Base-by-base conservation (phyloP, 1,140 invertebrate genomes). In the Oncopeltus fasciatus region DNA sequence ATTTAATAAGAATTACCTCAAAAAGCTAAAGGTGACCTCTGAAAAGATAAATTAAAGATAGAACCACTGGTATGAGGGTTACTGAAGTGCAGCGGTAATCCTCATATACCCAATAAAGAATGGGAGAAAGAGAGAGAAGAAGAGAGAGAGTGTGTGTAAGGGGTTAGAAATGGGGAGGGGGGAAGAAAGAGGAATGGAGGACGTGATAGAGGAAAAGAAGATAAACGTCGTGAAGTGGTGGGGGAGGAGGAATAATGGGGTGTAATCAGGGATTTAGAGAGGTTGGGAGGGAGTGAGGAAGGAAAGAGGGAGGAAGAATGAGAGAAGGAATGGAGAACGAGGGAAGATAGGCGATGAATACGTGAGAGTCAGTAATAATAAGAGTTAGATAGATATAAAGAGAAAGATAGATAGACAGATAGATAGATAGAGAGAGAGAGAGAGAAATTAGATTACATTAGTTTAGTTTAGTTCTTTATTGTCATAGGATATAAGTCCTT, bases 91-190 rank as follows among this genome's bases (percentile, higher is more conserved):
- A n/a, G n/a, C n/a, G n/a, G n/a, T n/a, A n/a, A n/a, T n/a, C n/a
- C n/a, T n/a, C n/a, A n/a, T n/a, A n/a, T n/a, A n/a, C n/a, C n/a
- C n/a, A n/a, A n/a, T n/a, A 18, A n/a, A 18, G 46, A 49, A n/a
- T 9, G 57, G 38, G 29, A 59, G 26, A 24, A 29, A 59, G 57
- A 44, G 38, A 44, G 57, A 44, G 38, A 44, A 21, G 12, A 11
- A 57, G 53, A 57, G 53, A 57, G 53, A 57, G 18, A 47, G 59
- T 47, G 38, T 26, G 24, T 5, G 16, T 47, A 12, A 29, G 28
- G 4, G 44, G 49, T 44, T 44, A 33, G 26, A 21, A 63, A 62
- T 57, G 61, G 58, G 61, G 65, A 63, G 60, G 63, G 12, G 18
- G 24, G 20, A 20, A 46, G 59, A 60, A 12, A 4, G 9, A 28